These are phyloP conservation scores for Drosophila borealis DNA, from an alignment of 2,888 invertebrate species.

Conservation along the genomic window DNA sequence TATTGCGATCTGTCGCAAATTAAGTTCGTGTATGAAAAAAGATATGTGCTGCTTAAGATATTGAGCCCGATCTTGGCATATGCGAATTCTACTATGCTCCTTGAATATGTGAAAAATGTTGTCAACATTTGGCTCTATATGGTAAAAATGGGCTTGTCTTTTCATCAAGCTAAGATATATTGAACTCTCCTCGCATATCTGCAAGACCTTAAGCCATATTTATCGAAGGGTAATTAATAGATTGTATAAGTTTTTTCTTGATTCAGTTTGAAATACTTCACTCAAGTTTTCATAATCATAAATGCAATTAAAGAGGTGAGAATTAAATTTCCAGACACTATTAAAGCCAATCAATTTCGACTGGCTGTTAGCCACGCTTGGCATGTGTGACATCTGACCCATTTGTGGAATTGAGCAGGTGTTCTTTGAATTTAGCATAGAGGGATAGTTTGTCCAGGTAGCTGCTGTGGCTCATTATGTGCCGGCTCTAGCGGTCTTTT, in stretches of 20 bases:
- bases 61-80: too few relatives aligned
- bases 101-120: too few relatives aligned
- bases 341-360: conserved; percentile 28
- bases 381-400: conserved; percentile 40
- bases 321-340: conserved; percentile 8
- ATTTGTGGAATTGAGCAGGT: conserved; percentile 36
- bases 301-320: neutral
- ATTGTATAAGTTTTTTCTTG: neutral
- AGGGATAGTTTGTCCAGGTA: conserved; percentile 9
- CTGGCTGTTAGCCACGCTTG: conserved; percentile 21
- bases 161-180: too few relatives aligned
- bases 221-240: too few relatives aligned
- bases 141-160: too few relatives aligned
- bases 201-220: too few relatives aligned
- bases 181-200: too few relatives aligned
- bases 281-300: neutral
- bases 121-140: too few relatives aligned
- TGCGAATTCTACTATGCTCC: too few relatives aligned
- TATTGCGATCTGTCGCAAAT: too few relatives aligned
- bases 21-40: too few relatives aligned
- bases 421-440: conserved; percentile 28
- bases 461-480: conserved; percentile 32
- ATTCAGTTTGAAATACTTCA: neutral
- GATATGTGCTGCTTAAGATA: too few relatives aligned
- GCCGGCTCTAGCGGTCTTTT: conserved; percentile 43